Conservation (phyloP, 2,888 invertebrate genomes). For the Rhaphigaster nebulosa region DNA sequence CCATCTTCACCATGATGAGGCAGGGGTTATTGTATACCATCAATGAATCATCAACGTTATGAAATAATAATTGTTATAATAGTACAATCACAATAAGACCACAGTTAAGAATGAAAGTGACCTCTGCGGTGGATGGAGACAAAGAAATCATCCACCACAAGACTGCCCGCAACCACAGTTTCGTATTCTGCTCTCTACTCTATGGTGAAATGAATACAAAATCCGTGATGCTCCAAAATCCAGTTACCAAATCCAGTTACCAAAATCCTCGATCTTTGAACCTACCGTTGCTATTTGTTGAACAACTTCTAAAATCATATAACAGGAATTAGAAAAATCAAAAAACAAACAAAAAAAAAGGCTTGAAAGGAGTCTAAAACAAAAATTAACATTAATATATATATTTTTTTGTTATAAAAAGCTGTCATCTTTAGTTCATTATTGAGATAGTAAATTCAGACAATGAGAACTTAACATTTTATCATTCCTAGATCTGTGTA, state of each 20-base stretch:
- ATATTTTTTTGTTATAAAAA: no score
- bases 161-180: conserved; percentile 1
- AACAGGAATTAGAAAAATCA: no score
- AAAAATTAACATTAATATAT: no score
- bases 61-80: background rate
- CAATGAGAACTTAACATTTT: no score
- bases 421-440: no score
- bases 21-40: no score
- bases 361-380: no score
- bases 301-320: background rate
- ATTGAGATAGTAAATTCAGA: no score
- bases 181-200: background rate
- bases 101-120: conserved; percentile 15
- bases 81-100: background rate
- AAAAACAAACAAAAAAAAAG: no score
- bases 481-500: no score
- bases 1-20: no score
- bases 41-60: background rate
- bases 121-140: background rate
- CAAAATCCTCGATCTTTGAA: background rate
- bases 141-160: background rate
- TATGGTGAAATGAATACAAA: background rate
- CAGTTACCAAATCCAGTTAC: background rate
- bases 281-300: background rate
- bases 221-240: background rate